Evolutionary conservation across 2,113 vertebrate species (phyloP).

Genomic region (Scytalopus superciliaris): DNA sequence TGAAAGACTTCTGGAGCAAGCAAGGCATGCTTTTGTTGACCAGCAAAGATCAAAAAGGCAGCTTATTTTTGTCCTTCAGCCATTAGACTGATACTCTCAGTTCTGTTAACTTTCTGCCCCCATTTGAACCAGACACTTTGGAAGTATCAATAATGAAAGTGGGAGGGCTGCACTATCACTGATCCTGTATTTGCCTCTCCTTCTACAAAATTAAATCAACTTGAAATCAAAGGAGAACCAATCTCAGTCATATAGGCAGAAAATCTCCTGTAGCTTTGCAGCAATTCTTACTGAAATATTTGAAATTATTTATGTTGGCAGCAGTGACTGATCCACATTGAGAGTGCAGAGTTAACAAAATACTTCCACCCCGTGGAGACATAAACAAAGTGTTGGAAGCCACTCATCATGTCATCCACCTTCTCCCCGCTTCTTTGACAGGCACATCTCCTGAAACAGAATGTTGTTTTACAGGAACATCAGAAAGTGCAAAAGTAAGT

Average conservation of each 20-base stretch:
- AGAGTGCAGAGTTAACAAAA: constrained; percentile 58
- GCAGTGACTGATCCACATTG: constrained; percentile 36
- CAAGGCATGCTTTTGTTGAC: constrained; percentile 62
- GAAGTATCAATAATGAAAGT: constrained; percentile 70
- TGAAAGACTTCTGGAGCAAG: constrained; percentile 59
- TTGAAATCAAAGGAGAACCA: constrained; percentile 51
- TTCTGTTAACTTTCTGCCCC: constrained; percentile 66
- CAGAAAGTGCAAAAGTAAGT: constrained; percentile 54
- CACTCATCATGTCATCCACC: constrained; percentile 25
- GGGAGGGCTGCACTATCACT: constrained; percentile 52
- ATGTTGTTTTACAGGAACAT: constrained; percentile 43
- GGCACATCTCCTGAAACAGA: constrained; percentile 37
- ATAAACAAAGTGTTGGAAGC: constrained; percentile 60
- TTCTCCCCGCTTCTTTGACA: constrained; percentile 27
- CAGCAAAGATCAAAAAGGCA: constrained; percentile 67
- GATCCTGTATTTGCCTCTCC: constrained; percentile 29
- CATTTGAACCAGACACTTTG: constrained; percentile 61
- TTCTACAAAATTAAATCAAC: constrained; percentile 57
- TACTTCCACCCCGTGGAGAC: background rate
- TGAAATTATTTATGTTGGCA: constrained; percentile 64
- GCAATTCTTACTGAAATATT: constrained; percentile 50
- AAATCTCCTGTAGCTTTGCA: constrained; percentile 42
- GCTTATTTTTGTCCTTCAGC: constrained; percentile 63
- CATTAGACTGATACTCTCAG: constrained; percentile 44
- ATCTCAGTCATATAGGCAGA: constrained; percentile 27